These are phyloP conservation scores for Tenodera sinensis DNA, from an alignment of 2,888 invertebrate species.

Conservation along the genomic window DNA sequence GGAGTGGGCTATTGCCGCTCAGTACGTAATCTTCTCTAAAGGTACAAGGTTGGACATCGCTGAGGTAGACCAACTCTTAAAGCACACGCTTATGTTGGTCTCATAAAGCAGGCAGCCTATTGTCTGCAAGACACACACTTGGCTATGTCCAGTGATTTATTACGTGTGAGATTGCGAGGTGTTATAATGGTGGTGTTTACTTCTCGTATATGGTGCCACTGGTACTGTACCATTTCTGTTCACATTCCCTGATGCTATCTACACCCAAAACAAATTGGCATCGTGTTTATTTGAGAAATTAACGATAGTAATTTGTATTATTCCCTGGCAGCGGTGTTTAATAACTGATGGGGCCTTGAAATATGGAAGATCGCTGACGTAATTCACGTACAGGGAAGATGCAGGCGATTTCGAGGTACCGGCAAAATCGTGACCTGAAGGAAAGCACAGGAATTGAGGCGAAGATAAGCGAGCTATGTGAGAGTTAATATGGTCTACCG, in stretches of 20 bases:
- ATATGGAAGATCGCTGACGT: background rate
- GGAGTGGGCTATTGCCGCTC: too few relatives aligned
- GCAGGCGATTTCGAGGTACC: background rate
- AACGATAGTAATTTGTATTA: slow-evolving; percentile 8
- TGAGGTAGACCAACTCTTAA: too few relatives aligned
- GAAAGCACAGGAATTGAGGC: background rate
- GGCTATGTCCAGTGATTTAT: background rate
- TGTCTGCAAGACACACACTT: too few relatives aligned
- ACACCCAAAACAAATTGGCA: background rate
- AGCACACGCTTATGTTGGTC: too few relatives aligned
- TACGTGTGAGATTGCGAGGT: background rate
- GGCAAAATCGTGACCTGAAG: background rate
- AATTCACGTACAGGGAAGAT: background rate
- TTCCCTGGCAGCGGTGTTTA: background rate
- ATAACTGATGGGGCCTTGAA: background rate
- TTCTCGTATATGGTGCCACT: background rate
- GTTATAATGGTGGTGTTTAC: slow-evolving; percentile 2
- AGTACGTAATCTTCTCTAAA: too few relatives aligned
- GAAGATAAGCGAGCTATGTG: too few relatives aligned
- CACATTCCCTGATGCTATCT: background rate
- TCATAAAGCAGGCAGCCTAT: too few relatives aligned
- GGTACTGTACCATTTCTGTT: background rate
- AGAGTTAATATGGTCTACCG: too few relatives aligned
- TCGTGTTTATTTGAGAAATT: slow-evolving; percentile 8
- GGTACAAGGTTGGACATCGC: too few relatives aligned